Base-by-base conservation (phyloP, 2,888 invertebrate species). In the Phorcus lineatus region DNA sequence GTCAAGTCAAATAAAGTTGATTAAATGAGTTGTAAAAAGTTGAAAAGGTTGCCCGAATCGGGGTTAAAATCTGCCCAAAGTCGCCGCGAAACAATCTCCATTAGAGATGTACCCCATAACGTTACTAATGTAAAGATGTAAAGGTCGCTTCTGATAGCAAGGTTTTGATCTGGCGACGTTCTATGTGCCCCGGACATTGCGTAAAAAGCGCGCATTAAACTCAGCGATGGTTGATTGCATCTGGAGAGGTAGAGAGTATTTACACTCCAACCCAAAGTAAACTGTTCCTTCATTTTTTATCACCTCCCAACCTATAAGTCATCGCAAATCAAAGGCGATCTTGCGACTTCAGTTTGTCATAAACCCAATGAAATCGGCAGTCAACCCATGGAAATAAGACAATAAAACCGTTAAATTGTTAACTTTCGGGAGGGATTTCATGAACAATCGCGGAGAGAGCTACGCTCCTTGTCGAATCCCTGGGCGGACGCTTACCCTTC, bases 331-430 rank as follows among this genome's bases (percentile, higher is more conserved):
- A 62, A 62, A 62, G 62, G 28, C 62, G 28, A 62, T 62, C 28
- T 62, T 62, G 62, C 62, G 62, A 62, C 62, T 62, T 62, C 28
- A 28, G 28, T 28, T 28, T 22, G 62, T 62, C 62, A 22, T 62
- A 62, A 62, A 62, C 17, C 28, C 62, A 28, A 24, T 62, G 62
- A 62, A 62, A 62, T 13, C 28, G 24, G n/a, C 24, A 13, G 62
- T 28, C 62, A 28, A 9, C 24, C 62, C 62, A 28, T 62, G 62
- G 28, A 62, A 9, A 62, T 62, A 19, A 28, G 28, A 22, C 62
- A 62, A 62, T 62, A 62, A 62, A 62, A 62, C 62, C 24, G 62
- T 62, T 62, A 62, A 62, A 62, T 62, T 62, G 62, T 62, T 62
- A 62, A 62, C 24, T 28, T 62, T 62, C 62, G 22, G 62, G 28